phyloP scores from a whole-genome alignment of 2,888 invertebrate species.

The Chalcis sispes region DNA sequence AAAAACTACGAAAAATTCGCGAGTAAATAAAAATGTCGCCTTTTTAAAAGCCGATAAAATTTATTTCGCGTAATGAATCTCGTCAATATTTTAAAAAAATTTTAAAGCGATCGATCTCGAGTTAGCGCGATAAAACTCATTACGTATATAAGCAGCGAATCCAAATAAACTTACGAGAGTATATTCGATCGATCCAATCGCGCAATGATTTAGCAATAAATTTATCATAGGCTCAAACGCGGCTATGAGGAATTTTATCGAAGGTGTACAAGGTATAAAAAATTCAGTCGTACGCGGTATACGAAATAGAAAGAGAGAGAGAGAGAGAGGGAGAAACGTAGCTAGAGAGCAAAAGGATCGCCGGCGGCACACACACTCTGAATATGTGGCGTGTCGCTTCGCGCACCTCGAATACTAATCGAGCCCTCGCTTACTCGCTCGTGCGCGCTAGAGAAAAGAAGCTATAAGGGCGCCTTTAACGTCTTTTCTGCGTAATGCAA shows the following conservation, averaged over 20 bases:
- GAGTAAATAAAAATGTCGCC: no score
- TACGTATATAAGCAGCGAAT: no score
- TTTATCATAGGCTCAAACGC: background rate
- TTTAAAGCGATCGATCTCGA: no score
- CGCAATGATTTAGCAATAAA: no score
- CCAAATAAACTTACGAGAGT: no score
- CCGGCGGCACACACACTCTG: slow-evolving; percentile 53
- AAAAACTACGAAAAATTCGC: no score
- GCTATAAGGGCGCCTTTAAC: slow-evolving; percentile 58
- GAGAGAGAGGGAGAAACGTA: slow-evolving; percentile 9
- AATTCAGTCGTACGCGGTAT: background rate
- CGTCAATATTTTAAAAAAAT: no score
- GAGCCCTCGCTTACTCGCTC: background rate
- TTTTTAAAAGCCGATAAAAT: no score
- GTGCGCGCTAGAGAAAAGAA: background rate
- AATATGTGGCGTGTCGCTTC: slow-evolving; percentile 61
- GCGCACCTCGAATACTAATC: slow-evolving; percentile 59
- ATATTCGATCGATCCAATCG: no score
- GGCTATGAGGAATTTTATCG: background rate
- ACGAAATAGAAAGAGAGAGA: slow-evolving; percentile 32
- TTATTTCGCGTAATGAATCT: no score
- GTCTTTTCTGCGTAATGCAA: slow-evolving; percentile 68
- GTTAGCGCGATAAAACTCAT: no score
- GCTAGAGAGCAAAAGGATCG: slow-evolving; percentile 24
- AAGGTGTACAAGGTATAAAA: background rate